Base-by-base conservation (phyloP, 2,113 vertebrate species). In the Sula dactylatra region DNA sequence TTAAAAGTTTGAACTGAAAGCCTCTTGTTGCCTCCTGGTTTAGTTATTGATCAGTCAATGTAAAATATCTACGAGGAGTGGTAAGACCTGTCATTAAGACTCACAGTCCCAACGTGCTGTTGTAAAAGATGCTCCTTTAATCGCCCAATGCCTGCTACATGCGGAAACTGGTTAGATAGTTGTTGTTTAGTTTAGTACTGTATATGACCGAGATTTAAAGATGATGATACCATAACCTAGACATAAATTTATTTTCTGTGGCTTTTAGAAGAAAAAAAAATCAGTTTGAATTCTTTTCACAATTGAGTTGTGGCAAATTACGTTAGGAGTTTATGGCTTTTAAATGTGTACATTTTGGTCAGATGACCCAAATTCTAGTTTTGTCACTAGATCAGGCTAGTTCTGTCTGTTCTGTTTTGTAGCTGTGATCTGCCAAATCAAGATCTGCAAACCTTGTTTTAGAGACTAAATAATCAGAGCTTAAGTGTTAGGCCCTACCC, bases 61-160 rank as follows among this genome's bases (percentile, higher is more conserved):
- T 0, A 0, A 16, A 77, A 29, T 70, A 7, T 8, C 19, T 10
- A 0, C 1, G 4, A 24, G 20, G 24, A 55, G 21, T 15, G 10
- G 9, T 9, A 6, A 2, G 22, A 2, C 20, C n/a, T 26, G 18
- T 2, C 12, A 3, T 0, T 14, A 10, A 38, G 58, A 5, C 6
- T 76, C 26, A 2, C 4, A 7, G 24, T 44, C 24, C 34, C 18
- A 2, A 1, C 4, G 12, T 50, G 29, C n/a, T 56, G 15, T 13
- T 66, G 21, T 31, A 22, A 76, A 50, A 71, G 27, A 7, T 7
- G 58, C 31, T 42, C 5, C 34, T 67, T 45, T 26, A 4, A 15
- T 47, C 52, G 42, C 27, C 25, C 7, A 2, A 2, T 54, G 42
- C 16, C 54, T 27, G 40, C 34, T 9, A 5, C 5, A 1, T 27